Conservation (phyloP, 2,113 vertebrate genomes). For the Pipa parva region DNA sequence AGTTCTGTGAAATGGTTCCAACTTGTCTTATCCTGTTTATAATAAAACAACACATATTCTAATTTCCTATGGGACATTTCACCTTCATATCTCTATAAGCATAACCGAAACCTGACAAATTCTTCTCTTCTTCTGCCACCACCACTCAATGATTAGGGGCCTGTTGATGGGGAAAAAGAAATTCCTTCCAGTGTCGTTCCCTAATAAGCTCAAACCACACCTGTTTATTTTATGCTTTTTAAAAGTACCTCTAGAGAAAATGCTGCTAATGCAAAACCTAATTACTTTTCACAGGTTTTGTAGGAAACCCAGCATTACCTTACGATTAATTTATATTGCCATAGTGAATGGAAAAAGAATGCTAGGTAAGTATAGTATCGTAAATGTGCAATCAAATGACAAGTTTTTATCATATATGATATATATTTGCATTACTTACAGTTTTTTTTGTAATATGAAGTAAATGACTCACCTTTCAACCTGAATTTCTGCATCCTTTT, state of each 20-base stretch:
- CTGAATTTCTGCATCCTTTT: constrained; percentile 80
- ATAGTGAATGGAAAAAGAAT: neutral
- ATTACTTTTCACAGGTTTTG: constrained; percentile 28
- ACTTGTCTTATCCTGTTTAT: no score
- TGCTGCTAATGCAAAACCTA: constrained; percentile 3
- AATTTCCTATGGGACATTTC: neutral
- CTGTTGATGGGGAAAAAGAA: neutral
- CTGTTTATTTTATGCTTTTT: constrained; percentile 4
- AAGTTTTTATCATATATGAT: neutral
- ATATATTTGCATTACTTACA: neutral
- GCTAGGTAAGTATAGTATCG: neutral
- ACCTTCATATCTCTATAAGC: neutral
- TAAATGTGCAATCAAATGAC: neutral
- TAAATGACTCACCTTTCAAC: constrained; percentile 79
- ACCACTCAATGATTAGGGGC: neutral
- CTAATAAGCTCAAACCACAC: neutral
- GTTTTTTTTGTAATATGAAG: neutral
- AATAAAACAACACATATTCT: no score
- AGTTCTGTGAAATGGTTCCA: no score
- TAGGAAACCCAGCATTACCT: neutral
- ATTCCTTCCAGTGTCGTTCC: neutral
- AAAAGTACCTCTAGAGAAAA: constrained; percentile 9
- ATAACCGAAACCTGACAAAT: neutral
- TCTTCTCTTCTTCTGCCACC: neutral
- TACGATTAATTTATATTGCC: neutral